Conservation (phyloP, 2,113 vertebrate genomes). For the Seriola aureovittata region DNA sequence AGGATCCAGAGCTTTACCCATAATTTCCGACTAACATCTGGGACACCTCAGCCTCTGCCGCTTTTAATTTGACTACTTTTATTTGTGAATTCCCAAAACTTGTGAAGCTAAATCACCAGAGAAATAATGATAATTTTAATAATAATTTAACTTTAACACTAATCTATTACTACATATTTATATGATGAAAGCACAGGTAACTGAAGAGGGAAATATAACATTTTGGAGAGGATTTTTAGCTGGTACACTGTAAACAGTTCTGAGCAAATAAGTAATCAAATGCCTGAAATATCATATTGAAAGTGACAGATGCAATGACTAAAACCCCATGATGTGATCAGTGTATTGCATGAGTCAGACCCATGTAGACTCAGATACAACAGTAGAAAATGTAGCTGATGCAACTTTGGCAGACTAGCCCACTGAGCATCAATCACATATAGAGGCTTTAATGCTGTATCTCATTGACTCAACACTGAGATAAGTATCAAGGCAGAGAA, state of each 20-base stretch:
- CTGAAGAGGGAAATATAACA: background rate
- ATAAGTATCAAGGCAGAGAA: background rate
- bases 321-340: no score
- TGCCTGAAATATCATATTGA: conserved; percentile 17
- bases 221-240: background rate
- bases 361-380: background rate
- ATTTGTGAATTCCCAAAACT: no score
- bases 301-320: background rate
- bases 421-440: background rate
- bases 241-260: background rate
- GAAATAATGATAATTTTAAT: no score
- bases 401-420: background rate
- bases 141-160: no score
- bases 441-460: background rate
- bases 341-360: background rate
- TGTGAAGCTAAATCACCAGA: no score
- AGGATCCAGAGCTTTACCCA: no score
- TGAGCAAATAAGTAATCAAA: no score
- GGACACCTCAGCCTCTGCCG: no score
- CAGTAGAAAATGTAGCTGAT: background rate
- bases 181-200: background rate
- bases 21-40: no score
- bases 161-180: no score
- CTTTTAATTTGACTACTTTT: no score
- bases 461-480: background rate